phyloP scores from a whole-genome alignment of 1,140 invertebrate species.

The Cyrtorhinus lividipennis region DNA sequence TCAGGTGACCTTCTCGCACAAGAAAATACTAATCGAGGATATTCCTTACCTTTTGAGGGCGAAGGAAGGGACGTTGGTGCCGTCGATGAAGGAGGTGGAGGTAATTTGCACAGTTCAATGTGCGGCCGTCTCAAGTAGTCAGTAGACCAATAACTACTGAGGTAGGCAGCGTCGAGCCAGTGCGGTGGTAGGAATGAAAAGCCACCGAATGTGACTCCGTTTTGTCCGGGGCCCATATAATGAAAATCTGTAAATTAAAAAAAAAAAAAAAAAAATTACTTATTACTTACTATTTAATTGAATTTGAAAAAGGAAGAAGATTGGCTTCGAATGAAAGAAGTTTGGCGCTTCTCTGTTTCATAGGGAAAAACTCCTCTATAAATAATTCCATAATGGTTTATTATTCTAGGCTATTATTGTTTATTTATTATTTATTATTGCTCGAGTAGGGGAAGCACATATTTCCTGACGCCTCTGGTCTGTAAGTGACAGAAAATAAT shows the following conservation, averaged over 20 bases:
- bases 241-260: constrained; percentile 48
- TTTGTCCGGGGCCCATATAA: constrained; percentile 39
- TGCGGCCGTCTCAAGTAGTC: constrained; percentile 43
- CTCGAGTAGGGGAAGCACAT: too few relatives aligned
- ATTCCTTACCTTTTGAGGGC: constrained; percentile 26
- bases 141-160: constrained; percentile 50
- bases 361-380: too few relatives aligned
- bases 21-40: background rate
- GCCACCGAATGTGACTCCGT: constrained; percentile 49
- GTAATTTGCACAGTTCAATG: constrained; percentile 27
- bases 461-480: too few relatives aligned
- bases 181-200: constrained; percentile 50
- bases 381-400: too few relatives aligned
- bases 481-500: too few relatives aligned
- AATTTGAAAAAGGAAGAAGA: too few relatives aligned
- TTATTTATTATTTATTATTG: too few relatives aligned
- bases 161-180: constrained; percentile 60
- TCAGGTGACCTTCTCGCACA: too few relatives aligned
- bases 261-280: background rate
- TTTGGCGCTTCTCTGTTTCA: too few relatives aligned
- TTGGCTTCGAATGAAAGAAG: too few relatives aligned
- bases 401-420: too few relatives aligned
- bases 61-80: constrained; percentile 6
- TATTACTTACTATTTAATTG: too few relatives aligned
- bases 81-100: constrained; percentile 31